Base-by-base conservation (phyloP, 2,888 invertebrate genomes). In the Zygaena filipendulae region DNA sequence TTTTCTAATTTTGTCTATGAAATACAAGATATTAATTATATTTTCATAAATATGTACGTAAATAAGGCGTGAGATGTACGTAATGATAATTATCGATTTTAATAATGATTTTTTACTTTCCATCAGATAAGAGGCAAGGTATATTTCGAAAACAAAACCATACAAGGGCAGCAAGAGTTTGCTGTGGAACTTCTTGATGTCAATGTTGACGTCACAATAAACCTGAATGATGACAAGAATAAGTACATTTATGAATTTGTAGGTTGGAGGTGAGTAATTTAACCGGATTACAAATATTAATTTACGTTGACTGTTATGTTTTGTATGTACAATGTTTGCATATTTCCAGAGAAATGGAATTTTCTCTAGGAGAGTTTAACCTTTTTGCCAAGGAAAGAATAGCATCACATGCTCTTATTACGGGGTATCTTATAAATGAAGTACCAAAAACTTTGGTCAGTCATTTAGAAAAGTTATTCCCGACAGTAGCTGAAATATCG, bases 111-210 rank as follows among this genome's bases (percentile, higher is more conserved):
- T 7, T 7, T 7, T 6, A 16, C 16, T 16, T 16, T 16, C 7
- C 7, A 16, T 16, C 24, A 52, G 52, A 34, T 51, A 13, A 36
- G 38, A 5, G 52, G 52, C 5, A 43, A 30, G 23, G n/a, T 40
- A 25, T 9, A 3, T 4, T 40, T 36, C 12, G 33, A 36, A 14
- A 42, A 40, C 14, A 25, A 34, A 11, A 33, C 36, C 8, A n/a
- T 21, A 3, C 30, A 29, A 29, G 20, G n/a, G 6, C 29, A 35
- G 20, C 24, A 39, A 16, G 27, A 25, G 16, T 69, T 68, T 33
- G 51, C 52, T 8, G 45, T 47, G 11, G 64, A 64, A 42, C 42
- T 70, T 11, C 39, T 20, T 4, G 70, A 70, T 23, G 39, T 59
- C 3, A 32, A 47, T 11, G 42, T 59, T 3, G 40, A 53, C 18